Conservation (phyloP, 2,888 invertebrate species). For the Troglohyphantes excavatus region DNA sequence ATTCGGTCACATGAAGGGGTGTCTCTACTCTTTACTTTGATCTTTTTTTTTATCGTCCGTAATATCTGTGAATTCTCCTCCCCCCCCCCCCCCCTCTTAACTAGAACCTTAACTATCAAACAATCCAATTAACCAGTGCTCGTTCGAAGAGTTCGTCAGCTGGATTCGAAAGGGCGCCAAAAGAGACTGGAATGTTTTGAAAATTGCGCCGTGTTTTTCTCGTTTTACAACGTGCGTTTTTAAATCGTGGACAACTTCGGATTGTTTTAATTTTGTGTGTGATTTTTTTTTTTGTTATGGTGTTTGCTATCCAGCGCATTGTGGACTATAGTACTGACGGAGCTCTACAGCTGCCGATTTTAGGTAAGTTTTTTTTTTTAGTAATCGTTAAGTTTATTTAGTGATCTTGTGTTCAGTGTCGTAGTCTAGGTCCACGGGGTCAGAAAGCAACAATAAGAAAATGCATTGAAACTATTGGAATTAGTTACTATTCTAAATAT, state of each 20-base stretch:
- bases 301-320: constrained; percentile 11
- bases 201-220: constrained; percentile 1
- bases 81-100: not conserved
- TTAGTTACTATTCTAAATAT: too few species aligned
- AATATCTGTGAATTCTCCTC: not conserved
- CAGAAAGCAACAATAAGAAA: too few species aligned
- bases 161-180: not conserved
- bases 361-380: constrained; percentile 26
- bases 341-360: constrained; percentile 29
- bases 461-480: too few species aligned
- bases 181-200: not conserved
- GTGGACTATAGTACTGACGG: constrained; percentile 10
- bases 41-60: not conserved
- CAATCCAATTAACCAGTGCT: not conserved
- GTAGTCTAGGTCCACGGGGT: too few species aligned
- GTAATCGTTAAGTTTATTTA: too few species aligned
- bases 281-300: constrained; percentile 27
- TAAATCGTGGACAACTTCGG: not conserved
- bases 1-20: not conserved
- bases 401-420: too few species aligned
- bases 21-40: not conserved
- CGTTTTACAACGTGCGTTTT: not conserved
- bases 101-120: not conserved
- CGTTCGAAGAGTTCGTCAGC: not conserved
- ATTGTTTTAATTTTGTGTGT: not conserved